Conservation (phyloP, 1,140 invertebrate genomes). For the Drosophila azteca region DNA sequence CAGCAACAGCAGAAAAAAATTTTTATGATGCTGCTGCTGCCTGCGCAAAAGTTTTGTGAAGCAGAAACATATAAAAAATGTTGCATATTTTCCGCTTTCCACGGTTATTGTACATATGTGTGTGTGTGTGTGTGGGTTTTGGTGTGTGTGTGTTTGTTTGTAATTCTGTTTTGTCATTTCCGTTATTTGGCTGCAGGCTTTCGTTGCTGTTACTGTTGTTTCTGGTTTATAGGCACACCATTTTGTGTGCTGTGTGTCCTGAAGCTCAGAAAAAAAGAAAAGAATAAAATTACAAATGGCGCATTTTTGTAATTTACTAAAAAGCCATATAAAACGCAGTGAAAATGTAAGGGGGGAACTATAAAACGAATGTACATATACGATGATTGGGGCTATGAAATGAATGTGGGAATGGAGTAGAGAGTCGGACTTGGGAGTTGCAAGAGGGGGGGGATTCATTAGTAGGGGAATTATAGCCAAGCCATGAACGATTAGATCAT, state of each 20-base stretch:
- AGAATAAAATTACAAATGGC: constrained; percentile 60
- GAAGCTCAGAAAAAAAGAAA: constrained; percentile 21
- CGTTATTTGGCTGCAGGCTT: constrained; percentile 37
- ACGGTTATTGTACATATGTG: constrained; percentile 14
- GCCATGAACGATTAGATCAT: too few relatives aligned
- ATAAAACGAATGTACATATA: too few relatives aligned
- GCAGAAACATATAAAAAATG: constrained; percentile 81
- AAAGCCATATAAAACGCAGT: constrained; percentile 74
- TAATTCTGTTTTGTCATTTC: constrained; percentile 45
- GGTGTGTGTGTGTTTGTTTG: constrained; percentile 11
- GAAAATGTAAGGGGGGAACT: constrained; percentile 28
- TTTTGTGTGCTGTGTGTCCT: constrained; percentile 34
- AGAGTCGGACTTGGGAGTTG: too few relatives aligned
- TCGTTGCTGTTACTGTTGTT: constrained; percentile 24
- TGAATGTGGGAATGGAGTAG: too few relatives aligned
- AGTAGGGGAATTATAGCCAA: too few relatives aligned
- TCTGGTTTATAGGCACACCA: constrained; percentile 64
- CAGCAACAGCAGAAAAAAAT: constrained; percentile 75
- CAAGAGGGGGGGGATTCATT: too few relatives aligned
- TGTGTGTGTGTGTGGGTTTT: constrained; percentile 11
- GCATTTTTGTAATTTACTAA: constrained; percentile 78
- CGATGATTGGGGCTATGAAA: too few relatives aligned
- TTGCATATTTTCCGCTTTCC: constrained; percentile 61
- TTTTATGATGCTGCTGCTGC: constrained; percentile 68
- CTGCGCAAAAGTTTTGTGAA: constrained; percentile 75